Evolutionary conservation across 2,888 invertebrate species (phyloP), one percentile per base, ranked within the genome.

Genomic region (Pollenia griseotomentosa): DNA sequence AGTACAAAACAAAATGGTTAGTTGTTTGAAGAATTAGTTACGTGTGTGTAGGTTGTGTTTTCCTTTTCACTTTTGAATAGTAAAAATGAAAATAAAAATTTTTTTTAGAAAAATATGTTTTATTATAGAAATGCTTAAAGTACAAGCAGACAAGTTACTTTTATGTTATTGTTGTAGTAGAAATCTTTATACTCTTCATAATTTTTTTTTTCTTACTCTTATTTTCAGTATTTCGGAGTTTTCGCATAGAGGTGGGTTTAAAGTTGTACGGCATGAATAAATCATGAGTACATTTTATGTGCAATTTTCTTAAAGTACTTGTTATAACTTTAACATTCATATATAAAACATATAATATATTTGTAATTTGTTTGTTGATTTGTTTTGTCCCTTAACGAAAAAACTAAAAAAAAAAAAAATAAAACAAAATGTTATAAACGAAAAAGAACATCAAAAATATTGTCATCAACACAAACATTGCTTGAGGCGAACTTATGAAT

Each of bases 401-500:
- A 33, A 33, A 33, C 0, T 33, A n/a, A 40, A 23, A 51, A 42
- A n/a, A 46, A n/a, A 59, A 53, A 44, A 68, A 66, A 78, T 55
- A 46, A 71, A 48, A 73, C 8, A 57, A 78, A 73, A 66, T 68
- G 33, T 78, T 59, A 59, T 42, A 57, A 42, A 77, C 48, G 51
- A 53, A 46, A 87, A 71, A 66, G 71, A 80, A 87, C 87, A 87
- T 83, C 85, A 85, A 83, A 79, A 79, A 75, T 81, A 83, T 89
- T 89, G 89, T 90, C 90, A 89, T 88, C 89, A 88, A 83, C 84
- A 82, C 85, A 83, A 79, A 88, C 78, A 89, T 88, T 88, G 89
- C 89, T 87, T 80, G 40, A 87, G 83, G 89, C 87, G 84, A 90
- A 86, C 85, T 89, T 90, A 89, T 90, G 90, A 89, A 90, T 90